Conservation (phyloP, 2,113 vertebrate species). For the Leucoraja erinaceus region DNA sequence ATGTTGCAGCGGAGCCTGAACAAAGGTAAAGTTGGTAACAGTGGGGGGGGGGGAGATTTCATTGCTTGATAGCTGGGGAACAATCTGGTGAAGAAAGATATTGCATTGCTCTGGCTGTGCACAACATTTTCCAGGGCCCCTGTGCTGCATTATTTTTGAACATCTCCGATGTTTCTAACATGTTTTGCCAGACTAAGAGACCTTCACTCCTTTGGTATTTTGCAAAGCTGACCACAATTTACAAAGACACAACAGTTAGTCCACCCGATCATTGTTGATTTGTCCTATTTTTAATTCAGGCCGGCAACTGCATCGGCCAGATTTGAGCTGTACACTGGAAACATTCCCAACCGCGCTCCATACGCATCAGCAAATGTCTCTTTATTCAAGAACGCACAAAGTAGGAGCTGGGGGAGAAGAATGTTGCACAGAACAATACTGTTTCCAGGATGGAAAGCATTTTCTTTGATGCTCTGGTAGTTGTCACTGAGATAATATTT, state of each 20-base stretch:
- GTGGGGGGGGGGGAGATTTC: too few species aligned
- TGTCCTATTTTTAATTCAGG: neutral
- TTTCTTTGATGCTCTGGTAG: neutral
- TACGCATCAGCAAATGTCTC: neutral
- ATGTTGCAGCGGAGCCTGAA: too few species aligned
- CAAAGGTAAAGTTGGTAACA: too few species aligned
- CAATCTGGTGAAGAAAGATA: too few species aligned
- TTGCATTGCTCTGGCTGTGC: too few species aligned
- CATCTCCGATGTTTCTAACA: neutral
- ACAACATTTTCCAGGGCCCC: too few species aligned
- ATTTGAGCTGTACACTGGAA: neutral
- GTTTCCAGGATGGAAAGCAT: neutral
- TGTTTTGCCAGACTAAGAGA: neutral
- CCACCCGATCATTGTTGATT: neutral
- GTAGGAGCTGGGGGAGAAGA: neutral
- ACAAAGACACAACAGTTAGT: neutral
- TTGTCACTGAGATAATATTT: neutral
- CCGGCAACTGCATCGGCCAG: neutral
- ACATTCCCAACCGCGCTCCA: too few species aligned
- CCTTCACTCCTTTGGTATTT: neutral
- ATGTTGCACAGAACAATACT: neutral
- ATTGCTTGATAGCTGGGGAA: too few species aligned
- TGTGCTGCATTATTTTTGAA: too few species aligned
- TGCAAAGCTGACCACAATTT: neutral
- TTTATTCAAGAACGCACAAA: neutral